Evolutionary conservation across 2,113 vertebrate species (phyloP).

Genomic region (zebrafish (Danio rerio)): DNA sequence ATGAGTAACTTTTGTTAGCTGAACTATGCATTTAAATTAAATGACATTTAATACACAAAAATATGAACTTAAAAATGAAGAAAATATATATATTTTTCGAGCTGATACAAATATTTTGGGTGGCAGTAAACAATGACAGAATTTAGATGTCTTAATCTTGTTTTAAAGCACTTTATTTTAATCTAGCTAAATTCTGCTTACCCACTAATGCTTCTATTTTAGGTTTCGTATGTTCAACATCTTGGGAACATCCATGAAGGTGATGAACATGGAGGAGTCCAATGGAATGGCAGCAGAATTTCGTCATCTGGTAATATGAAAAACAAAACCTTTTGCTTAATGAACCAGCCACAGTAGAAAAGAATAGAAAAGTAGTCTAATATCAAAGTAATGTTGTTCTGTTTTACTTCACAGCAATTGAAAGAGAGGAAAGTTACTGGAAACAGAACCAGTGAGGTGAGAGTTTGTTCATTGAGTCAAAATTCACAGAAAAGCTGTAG

Average conservation of each 20-base stretch:
- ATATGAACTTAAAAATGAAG: no score
- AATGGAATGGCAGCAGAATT: conserved; percentile 98
- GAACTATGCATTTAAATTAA: no score
- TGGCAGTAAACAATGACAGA: neutral
- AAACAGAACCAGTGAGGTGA: conserved; percentile 92
- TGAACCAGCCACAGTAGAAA: neutral
- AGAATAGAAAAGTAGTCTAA: neutral
- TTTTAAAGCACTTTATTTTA: neutral
- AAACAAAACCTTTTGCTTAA: neutral
- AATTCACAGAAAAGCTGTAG: no score
- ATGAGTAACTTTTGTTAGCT: no score
- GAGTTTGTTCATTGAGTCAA: neutral
- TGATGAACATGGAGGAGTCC: conserved; percentile 99
- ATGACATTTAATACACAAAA: no score
- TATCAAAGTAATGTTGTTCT: neutral
- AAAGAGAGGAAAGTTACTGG: conserved; percentile 94
- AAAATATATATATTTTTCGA: neutral
- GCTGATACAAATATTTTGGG: no score
- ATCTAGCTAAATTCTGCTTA: neutral
- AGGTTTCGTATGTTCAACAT: conserved; percentile 98
- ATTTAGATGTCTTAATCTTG: neutral
- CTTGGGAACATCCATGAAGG: conserved; percentile 93
- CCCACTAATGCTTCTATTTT: neutral
- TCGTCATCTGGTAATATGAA: conserved; percentile 86
- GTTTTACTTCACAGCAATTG: conserved; percentile 84